Percentiles rank a stretch among this genome's conserved stretches.
Conservation (phyloP, 2,113 vertebrate genomes). For the Datnioides undecimradiatus region DNA sequence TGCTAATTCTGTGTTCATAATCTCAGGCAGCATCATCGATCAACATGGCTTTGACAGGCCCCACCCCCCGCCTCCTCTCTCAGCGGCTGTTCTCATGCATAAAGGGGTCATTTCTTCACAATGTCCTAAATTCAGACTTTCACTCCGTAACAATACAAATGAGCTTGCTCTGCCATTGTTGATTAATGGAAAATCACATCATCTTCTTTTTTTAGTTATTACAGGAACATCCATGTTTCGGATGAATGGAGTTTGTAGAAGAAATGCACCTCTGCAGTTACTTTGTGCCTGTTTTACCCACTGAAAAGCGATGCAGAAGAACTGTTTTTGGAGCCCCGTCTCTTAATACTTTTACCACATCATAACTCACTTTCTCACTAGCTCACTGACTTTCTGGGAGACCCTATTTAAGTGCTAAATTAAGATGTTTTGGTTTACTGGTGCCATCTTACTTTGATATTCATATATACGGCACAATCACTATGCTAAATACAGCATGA, state of each 20-base stretch:
- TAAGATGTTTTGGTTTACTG: slow-evolving; percentile 21
- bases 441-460: slow-evolving; percentile 29
- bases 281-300: slow-evolving; percentile 44
- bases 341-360: slow-evolving; percentile 19
- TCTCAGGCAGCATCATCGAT: slow-evolving; percentile 90
- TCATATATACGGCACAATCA: slow-evolving; percentile 24
- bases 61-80: slow-evolving; percentile 46
- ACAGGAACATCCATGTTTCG: slow-evolving; percentile 61
- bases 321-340: slow-evolving; percentile 27
- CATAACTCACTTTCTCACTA: too few species aligned
- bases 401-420: not conserved
- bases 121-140: slow-evolving; percentile 93
- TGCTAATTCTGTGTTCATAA: slow-evolving; percentile 90
- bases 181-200: slow-evolving; percentile 89
- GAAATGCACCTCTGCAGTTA: slow-evolving; percentile 45
- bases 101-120: slow-evolving; percentile 91
- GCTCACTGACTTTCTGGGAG: too few species aligned
- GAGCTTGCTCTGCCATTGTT: slow-evolving; percentile 91
- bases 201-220: slow-evolving; percentile 64
- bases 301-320: slow-evolving; percentile 9
- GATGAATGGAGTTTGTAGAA: slow-evolving; percentile 59
- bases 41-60: slow-evolving; percentile 91
- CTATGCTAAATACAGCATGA: slow-evolving; percentile 17
- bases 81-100: slow-evolving; percentile 87
- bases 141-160: slow-evolving; percentile 91